These are phyloP conservation scores for Drosophila trapezifrons DNA, from an alignment of 1,140 invertebrate species.

Conservation along the genomic window DNA sequence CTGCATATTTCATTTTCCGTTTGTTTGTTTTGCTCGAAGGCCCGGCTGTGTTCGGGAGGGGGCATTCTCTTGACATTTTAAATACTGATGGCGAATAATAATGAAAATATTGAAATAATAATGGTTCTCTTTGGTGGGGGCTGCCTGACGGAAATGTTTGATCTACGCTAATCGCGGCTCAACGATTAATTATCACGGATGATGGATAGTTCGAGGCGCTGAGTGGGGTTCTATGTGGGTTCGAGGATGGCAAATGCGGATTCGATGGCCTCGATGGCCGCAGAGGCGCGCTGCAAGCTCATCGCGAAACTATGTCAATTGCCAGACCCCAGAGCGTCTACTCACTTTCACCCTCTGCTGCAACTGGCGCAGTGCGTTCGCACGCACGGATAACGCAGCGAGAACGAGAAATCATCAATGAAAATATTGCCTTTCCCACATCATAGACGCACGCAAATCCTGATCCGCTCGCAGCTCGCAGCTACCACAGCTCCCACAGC, in stretches of 20 bases:
- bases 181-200: constrained; percentile 45
- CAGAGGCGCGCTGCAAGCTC: constrained; percentile 3
- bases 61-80: constrained; percentile 39
- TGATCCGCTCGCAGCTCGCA: constrained; percentile 3
- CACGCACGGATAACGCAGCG: constrained; percentile 15
- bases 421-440: constrained; percentile 63
- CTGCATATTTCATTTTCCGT: constrained; percentile 30
- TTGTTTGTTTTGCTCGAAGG: constrained; percentile 25
- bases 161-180: constrained; percentile 16
- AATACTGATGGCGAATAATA: constrained; percentile 53
- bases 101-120: constrained; percentile 36
- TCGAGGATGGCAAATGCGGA: background rate
- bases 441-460: constrained; percentile 46
- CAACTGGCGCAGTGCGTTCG: constrained; percentile 14
- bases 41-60: background rate
- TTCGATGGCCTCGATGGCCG: constrained; percentile 14
- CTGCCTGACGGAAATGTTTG: constrained; percentile 30
- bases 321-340: background rate
- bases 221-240: constrained; percentile 22
- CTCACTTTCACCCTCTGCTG: constrained; percentile 27
- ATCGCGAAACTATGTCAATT: constrained; percentile 28
- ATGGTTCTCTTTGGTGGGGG: constrained; percentile 18
- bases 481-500: background rate
- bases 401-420: constrained; percentile 56
- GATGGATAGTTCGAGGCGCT: constrained; percentile 3